phyloP scores from a whole-genome alignment of 2,797 vertebrate species.

The Scolopax bukidnonensis region DNA sequence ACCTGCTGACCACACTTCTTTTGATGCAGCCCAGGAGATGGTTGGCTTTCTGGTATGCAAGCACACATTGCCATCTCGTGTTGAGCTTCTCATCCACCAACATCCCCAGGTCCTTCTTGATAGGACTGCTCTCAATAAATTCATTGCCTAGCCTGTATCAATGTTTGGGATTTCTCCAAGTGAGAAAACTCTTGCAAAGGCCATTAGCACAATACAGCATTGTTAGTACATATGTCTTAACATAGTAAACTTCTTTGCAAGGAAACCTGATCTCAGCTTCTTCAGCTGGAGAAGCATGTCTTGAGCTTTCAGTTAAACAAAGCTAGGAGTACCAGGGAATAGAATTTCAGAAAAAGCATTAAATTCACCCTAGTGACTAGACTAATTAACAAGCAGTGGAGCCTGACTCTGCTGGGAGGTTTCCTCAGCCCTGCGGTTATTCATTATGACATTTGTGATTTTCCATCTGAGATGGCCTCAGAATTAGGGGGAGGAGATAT shows the following conservation, averaged over 20 bases:
- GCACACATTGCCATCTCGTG: fast-evolving
- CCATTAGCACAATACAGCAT: neutral
- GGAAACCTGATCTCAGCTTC: neutral
- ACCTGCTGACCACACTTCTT: neutral
- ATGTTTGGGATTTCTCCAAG: fast-evolving
- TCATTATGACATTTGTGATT: neutral
- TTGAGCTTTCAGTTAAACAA: neutral
- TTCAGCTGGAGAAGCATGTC: neutral
- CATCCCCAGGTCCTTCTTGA: fast-evolving
- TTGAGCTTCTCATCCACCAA: neutral
- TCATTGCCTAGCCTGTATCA: fast-evolving
- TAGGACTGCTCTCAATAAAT: neutral
- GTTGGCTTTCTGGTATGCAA: neutral
- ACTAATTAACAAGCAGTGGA: neutral
- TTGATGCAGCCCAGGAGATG: fast-evolving
- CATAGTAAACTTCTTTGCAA: neutral
- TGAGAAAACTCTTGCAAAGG: neutral
- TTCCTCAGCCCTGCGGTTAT: constrained; percentile 5
- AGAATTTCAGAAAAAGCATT: neutral
- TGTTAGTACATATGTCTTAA: fast-evolving
- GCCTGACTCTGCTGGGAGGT: neutral
- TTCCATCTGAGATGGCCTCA: neutral
- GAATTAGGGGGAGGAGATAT: neutral
- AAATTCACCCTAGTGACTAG: neutral
- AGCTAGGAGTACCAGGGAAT: neutral